Evolutionary conservation across 2,888 invertebrate species (phyloP).

Genomic region (Athalia rosae): DNA sequence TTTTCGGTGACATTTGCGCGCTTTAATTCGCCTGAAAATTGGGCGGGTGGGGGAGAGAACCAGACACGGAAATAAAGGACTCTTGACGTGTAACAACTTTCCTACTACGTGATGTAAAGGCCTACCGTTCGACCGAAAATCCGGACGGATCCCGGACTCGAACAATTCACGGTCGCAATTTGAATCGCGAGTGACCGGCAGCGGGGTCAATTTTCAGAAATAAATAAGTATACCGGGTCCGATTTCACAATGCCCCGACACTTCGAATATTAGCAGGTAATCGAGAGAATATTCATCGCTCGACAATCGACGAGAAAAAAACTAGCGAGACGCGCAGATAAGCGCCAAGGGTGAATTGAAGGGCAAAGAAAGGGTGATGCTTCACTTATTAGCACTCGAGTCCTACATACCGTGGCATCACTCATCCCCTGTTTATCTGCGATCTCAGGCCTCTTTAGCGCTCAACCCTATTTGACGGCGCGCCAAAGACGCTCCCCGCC

Average conservation of each 20-base stretch:
- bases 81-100: neutral
- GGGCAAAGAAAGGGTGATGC: slow-evolving; percentile 13
- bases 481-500: slow-evolving; percentile 20
- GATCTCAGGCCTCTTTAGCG: slow-evolving; percentile 9
- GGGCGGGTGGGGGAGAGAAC: too few species aligned
- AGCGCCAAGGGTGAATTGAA: neutral
- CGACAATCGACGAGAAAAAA: neutral
- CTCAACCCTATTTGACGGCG: slow-evolving; percentile 23
- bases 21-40: neutral
- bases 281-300: too few species aligned
- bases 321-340: neutral
- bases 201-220: too few species aligned
- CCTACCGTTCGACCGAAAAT: neutral
- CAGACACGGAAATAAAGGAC: neutral
- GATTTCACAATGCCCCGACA: too few species aligned
- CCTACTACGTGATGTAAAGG: neutral
- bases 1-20: neutral
- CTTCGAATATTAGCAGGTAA: too few species aligned
- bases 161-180: neutral
- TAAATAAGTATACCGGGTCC: too few species aligned
- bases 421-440: slow-evolving; percentile 30
- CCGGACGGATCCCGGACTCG: neutral
- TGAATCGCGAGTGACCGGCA: neutral
- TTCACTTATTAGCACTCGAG: slow-evolving; percentile 33
- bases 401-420: neutral